Base-by-base conservation (phyloP, 2,797 vertebrate species). In the Gouania willdenowi region DNA sequence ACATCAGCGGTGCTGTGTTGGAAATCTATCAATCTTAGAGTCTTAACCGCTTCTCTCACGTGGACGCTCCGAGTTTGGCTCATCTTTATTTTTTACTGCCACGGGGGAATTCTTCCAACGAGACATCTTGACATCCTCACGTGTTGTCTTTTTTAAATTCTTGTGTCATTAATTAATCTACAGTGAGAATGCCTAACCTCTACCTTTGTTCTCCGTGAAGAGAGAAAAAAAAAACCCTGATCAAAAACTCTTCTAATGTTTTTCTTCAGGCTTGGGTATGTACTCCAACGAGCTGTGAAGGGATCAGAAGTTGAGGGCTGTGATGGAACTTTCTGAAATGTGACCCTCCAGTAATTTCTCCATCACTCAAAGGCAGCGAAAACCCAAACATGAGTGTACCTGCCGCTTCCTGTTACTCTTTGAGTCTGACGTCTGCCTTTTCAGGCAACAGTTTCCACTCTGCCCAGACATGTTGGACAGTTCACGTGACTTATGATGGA, bases 241-340 rank as follows among this genome's bases (percentile, higher is more conserved):
- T 55, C 24, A 52, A 53, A 41, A 76, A 24, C 39, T 36, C 26
- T 50, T 46, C 49, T 49, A 14, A 63, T 35, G 40, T 40, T 14
- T 53, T 64, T 69, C 44, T 53, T 73, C 71, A 64, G 47, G 80
- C 56, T 51, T 3, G 27, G 65, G 11, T 73, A 53, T 8, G 50
- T 10, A 39, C 28, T 18, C 26, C 22, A 54, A 5, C 21, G 8
- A 25, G 47, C 26, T 10, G 28, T 34, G n/a, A 24, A 8, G 31
- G 55, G 75, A 84, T 82, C 77, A 75, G 73, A 81, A 58, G 72
- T 37, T 66, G 21, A 48, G 9, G 51, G 46, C 13, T 39, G 47
- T n/a, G n/a, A n/a, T n/a, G n/a, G n/a, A n/a, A 30, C 53, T 82
- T n/a, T 38, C 71, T 81, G 81, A 80, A 82, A 81, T 70, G 19